Conservation (phyloP, 2,797 vertebrate genomes). For the Psittacula derbiana region DNA sequence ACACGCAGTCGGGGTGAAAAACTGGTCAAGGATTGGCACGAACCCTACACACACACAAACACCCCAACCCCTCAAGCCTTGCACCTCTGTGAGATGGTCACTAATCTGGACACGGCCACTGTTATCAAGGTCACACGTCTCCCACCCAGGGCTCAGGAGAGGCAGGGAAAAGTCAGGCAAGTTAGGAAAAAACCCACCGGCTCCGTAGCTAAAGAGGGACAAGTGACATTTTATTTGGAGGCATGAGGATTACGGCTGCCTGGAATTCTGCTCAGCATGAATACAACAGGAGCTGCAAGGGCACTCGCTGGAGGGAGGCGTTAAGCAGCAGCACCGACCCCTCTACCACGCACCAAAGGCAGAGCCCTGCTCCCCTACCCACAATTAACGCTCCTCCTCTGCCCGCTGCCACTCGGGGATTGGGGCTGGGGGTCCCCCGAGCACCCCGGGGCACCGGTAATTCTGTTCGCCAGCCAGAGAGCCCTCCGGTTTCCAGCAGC, state of each 20-base stretch:
- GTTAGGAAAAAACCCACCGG: background rate
- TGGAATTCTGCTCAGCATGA: background rate
- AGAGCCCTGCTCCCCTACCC: background rate
- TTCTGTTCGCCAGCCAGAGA: background rate
- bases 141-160: background rate
- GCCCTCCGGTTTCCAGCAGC: background rate
- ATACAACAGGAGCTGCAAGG: background rate
- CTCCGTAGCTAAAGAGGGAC: background rate
- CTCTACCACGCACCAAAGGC: background rate
- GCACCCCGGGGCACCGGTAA: background rate
- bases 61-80: background rate
- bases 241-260: background rate
- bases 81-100: background rate
- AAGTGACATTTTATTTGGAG: conserved; percentile 31
- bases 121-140: conserved; percentile 46
- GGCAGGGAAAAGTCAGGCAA: conserved; percentile 21
- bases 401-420: background rate
- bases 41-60: background rate
- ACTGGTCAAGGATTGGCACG: background rate
- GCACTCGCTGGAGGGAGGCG: background rate
- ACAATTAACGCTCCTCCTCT: background rate
- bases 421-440: background rate
- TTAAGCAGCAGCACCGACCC: background rate
- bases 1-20: background rate
- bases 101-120: background rate